Conservation (phyloP, 2,888 invertebrate genomes). For the Nymphalis urticae region DNA sequence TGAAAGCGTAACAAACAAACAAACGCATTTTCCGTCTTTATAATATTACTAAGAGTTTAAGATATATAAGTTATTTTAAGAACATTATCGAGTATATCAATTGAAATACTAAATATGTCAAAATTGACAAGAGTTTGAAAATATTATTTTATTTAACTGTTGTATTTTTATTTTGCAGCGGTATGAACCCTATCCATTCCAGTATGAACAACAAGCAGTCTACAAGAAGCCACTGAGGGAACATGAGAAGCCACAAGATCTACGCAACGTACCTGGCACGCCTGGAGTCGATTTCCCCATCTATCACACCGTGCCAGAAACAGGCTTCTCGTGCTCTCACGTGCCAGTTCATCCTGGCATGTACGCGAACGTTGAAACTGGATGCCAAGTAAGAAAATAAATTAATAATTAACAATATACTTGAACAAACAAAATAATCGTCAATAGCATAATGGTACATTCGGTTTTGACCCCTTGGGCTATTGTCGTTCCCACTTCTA, state of each 20-base stretch:
- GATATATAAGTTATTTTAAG: no score
- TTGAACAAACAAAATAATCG: no score
- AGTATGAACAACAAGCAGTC: conserved; percentile 63
- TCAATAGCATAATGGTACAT: no score
- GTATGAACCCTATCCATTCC: conserved; percentile 62
- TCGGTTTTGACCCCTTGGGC: no score
- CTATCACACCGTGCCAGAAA: conserved; percentile 88
- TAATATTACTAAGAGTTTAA: no score
- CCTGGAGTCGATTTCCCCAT: conserved; percentile 92
- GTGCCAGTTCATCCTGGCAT: conserved; percentile 92
- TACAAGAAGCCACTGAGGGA: conserved; percentile 74
- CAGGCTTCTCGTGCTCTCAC: conserved; percentile 88
- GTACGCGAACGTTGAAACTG: conserved; percentile 95
- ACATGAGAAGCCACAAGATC: conserved; percentile 86
- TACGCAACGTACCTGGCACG: conserved; percentile 89
- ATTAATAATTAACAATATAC: neutral
- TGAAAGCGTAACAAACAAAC: no score
- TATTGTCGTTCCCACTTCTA: no score
- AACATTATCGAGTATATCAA: no score
- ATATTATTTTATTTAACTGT: neutral
- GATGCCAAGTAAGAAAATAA: conserved; percentile 85
- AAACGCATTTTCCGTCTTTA: no score
- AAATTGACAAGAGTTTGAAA: no score
- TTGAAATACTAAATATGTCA: no score
- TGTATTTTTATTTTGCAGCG: conserved; percentile 49